Base-by-base conservation (phyloP, 2,797 vertebrate genomes). In the Melanotaenia maccullochi region DNA sequence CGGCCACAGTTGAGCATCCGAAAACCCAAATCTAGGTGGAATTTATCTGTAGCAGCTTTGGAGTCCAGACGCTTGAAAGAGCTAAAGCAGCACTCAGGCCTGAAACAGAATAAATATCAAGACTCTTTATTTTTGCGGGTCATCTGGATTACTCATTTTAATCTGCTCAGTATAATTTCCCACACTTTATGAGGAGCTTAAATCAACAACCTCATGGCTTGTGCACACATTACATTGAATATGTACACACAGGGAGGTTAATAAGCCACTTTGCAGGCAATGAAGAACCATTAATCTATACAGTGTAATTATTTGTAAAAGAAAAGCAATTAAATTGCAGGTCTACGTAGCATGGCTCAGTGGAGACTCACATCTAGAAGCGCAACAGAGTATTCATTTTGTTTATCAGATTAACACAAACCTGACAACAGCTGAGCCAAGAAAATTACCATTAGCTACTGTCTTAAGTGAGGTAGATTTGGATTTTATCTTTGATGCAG, bases 1-100 rank as follows among this genome's bases (percentile, higher is more conserved):
- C 98, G 95, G 22, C 98, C 98, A 0, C 97, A 99, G 93, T 96
- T 98, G 28, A 99, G 94, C 98, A 99, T 99, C 64, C 97, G 96
- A 75, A 99, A 99, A 16, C 97, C 98, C 85, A 99, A 90, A 66
- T 98, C 98, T 56, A 98, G 95, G 82, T 96, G 97, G 93, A 99
- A 98, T 90, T 96, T 97, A 68, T 97, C 96, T 0, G 96, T 96
- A 64, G 98, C 98, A 2, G 97, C 97, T 73, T 92, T 96, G 63
- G 98, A 97, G 36, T 99, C 97, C 89, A 99, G 93, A 36, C 97
- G 95, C 85, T 97, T 95, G 87, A 99, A 98, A 68, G 97, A 98
- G 74, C 96, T 98, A 47, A 97, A 98, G 88, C 97, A 99, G 87
- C 97, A 98, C 69, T 99, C 94, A 0, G 95, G 94, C 84, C 94